Evolutionary conservation across 2,113 vertebrate species (phyloP).

Genomic region (Cottus gobio): DNA sequence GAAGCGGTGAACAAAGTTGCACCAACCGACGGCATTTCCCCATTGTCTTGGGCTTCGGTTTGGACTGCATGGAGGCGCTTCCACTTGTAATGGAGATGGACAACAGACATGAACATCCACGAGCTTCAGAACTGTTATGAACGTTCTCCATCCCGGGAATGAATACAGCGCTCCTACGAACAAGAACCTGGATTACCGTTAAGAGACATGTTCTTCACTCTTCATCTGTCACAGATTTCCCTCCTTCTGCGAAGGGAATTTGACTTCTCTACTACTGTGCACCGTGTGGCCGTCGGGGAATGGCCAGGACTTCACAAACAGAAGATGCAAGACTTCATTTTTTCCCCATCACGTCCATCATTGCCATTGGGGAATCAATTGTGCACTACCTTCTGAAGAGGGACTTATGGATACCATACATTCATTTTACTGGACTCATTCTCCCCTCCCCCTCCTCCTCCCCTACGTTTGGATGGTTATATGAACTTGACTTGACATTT

Average conservation of each 20-base stretch:
- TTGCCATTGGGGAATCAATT: slow-evolving; percentile 28
- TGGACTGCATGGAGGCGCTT: slow-evolving; percentile 22
- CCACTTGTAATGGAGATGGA: slow-evolving; percentile 21
- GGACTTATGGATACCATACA: slow-evolving; percentile 56
- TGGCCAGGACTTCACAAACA: slow-evolving; percentile 42
- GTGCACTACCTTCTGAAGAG: slow-evolving; percentile 31
- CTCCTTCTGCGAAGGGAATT: slow-evolving; percentile 37
- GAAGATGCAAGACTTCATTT: slow-evolving; percentile 39
- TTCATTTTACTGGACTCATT: slow-evolving; percentile 44
- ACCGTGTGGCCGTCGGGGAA: slow-evolving; percentile 27
- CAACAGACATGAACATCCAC: slow-evolving; percentile 30
- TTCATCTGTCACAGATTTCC: slow-evolving; percentile 23
- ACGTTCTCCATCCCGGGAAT: slow-evolving; percentile 29
- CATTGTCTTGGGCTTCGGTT: slow-evolving; percentile 28
- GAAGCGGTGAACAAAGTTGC: slow-evolving; percentile 17
- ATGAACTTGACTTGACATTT: slow-evolving; percentile 43
- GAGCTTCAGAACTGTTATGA: slow-evolving; percentile 8
- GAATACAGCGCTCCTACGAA: slow-evolving; percentile 4
- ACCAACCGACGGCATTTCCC: slow-evolving; percentile 16
- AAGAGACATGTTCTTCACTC: slow-evolving; percentile 22
- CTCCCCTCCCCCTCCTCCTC: neutral
- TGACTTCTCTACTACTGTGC: slow-evolving; percentile 30
- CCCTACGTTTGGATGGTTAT: slow-evolving; percentile 46
- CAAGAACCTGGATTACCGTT: slow-evolving; percentile 72
- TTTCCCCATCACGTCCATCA: neutral